Conservation (phyloP, 2,113 vertebrate genomes). For the Sapajus apella region DNA sequence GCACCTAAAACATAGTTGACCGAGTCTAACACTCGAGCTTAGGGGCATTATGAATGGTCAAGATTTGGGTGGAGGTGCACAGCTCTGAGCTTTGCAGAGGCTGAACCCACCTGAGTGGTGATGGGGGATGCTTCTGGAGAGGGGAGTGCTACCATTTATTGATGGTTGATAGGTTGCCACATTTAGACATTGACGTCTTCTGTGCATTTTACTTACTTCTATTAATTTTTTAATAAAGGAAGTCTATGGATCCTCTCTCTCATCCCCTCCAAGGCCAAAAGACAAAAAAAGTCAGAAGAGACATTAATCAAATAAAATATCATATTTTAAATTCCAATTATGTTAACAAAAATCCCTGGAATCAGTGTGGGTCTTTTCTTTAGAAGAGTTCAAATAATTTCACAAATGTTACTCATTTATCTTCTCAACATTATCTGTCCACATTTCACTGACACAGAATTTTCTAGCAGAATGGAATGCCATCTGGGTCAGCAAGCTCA, state of each 20-base stretch:
- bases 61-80: neutral
- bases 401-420: slow-evolving; percentile 63
- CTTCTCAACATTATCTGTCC: slow-evolving; percentile 44
- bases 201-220: neutral
- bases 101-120: neutral
- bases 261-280: slow-evolving; percentile 23
- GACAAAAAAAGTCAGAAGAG: neutral
- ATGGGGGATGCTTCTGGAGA: neutral
- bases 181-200: neutral
- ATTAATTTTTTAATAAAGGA: neutral
- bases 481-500: neutral
- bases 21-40: neutral
- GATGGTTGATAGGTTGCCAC: neutral
- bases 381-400: slow-evolving; percentile 57
- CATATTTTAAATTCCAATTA: slow-evolving; percentile 47
- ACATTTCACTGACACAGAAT: slow-evolving; percentile 46
- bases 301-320: slow-evolving; percentile 48
- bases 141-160: too few species aligned
- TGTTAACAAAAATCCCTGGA: slow-evolving; percentile 47
- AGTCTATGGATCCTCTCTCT: neutral
- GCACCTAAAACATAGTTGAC: neutral
- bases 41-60: neutral
- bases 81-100: neutral
- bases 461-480: slow-evolving; percentile 59
- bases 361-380: slow-evolving; percentile 48